phyloP scores from a whole-genome alignment of 2,797 vertebrate species.

The Microctenopoma stevenorrisi region DNA sequence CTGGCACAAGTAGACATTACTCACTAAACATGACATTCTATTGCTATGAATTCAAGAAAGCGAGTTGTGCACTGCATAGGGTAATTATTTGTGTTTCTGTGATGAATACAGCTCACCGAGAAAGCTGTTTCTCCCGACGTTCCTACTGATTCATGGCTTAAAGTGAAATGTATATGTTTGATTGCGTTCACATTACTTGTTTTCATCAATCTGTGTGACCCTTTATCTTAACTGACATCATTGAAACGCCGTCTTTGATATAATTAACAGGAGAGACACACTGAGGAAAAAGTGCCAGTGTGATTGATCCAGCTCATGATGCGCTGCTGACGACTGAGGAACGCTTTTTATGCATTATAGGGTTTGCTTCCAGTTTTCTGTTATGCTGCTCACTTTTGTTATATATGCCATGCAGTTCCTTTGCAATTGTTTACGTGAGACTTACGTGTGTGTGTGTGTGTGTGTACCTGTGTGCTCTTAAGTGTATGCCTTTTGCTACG shows the following conservation, averaged over 20 bases:
- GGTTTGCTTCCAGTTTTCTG: constrained; percentile 28
- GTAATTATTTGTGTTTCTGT: constrained; percentile 67
- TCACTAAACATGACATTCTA: constrained; percentile 78
- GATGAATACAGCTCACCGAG: constrained; percentile 52
- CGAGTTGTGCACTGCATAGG: constrained; percentile 54
- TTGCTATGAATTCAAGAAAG: constrained; percentile 63
- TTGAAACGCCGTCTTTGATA: constrained; percentile 57
- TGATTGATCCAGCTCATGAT: constrained; percentile 63
- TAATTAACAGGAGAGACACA: constrained; percentile 41
- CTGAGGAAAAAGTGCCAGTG: constrained; percentile 19
- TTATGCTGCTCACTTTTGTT: constrained; percentile 35
- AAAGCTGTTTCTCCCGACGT: constrained; percentile 52
- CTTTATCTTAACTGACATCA: constrained; percentile 59
- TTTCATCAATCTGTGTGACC: constrained; percentile 46
- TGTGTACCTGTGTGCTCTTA: not conserved
- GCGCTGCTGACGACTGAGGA: constrained; percentile 13
- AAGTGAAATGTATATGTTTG: not conserved
- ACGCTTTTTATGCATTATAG: constrained; percentile 32
- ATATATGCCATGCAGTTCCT: constrained; percentile 20
- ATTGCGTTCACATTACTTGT: constrained; percentile 10
- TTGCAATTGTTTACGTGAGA: constrained; percentile 13
- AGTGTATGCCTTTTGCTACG: not conserved
- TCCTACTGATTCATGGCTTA: constrained; percentile 9
- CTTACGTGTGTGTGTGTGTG: not conserved
- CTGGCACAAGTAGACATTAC: constrained; percentile 69